phyloP scores from a whole-genome alignment of 2,113 vertebrate genomes.

The Rhagologus leucostigma region DNA sequence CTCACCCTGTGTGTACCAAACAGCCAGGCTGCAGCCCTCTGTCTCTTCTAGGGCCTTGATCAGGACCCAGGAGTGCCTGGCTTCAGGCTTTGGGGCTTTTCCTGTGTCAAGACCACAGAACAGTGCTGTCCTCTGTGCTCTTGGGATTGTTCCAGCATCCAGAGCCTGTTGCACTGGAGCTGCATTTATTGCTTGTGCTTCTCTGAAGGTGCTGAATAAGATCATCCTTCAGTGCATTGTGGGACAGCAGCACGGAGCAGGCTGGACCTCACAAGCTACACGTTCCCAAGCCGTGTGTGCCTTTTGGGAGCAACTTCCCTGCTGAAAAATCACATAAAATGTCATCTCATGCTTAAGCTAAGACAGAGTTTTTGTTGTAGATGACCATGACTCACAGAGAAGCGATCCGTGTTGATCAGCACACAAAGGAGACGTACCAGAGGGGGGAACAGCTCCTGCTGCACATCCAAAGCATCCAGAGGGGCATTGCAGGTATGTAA shows the following conservation, averaged over 20 bases:
- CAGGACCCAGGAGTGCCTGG: background rate
- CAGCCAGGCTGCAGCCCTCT: background rate
- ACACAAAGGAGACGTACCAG: constrained; percentile 58
- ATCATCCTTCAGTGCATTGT: background rate
- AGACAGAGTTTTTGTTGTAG: constrained; percentile 56
- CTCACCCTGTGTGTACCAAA: background rate
- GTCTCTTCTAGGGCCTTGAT: background rate
- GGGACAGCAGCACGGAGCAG: background rate
- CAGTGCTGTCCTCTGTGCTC: background rate
- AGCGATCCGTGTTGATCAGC: constrained; percentile 42
- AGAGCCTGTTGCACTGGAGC: background rate
- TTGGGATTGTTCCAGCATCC: background rate
- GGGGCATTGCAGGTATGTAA: constrained; percentile 55
- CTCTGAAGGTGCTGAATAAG: background rate
- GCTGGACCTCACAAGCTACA: background rate
- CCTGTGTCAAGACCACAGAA: background rate
- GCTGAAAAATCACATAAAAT: background rate
- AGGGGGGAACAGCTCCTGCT: constrained; percentile 74
- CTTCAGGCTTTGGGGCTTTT: background rate
- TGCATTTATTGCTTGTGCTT: background rate
- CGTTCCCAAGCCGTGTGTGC: background rate
- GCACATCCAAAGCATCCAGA: constrained; percentile 67
- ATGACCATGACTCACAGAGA: constrained; percentile 51
- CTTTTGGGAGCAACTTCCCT: background rate
- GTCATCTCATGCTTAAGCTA: background rate